Evolutionary conservation across 92 coral and sea anemone genomes (phyloP), one percentile per base, ranked within the genome.

Genomic region (Porites rus): DNA sequence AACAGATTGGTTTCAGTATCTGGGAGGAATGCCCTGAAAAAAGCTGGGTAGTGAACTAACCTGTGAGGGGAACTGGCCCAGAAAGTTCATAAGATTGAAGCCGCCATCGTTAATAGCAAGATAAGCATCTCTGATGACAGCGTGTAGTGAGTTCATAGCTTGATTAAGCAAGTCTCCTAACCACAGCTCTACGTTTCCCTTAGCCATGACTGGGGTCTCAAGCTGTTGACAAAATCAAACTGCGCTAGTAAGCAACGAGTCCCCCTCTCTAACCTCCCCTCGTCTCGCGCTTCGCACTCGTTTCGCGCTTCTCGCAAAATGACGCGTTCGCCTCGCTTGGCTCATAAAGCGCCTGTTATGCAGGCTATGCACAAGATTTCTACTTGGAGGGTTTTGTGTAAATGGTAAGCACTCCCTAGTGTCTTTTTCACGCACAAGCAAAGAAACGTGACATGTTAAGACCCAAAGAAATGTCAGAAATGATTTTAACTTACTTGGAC

Each of bases 161-260:
- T 91, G 93, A 78, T 93, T 92, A 54, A 94, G 81, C 60, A 94
- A 89, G 16, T 94, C 98, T 38, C 98, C 98, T 18, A 94, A 81
- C 98, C 98, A 94, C 81, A 94, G 2, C 50, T 94, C 98, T 69
- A 94, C 98, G 65, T 94, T 94, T 8, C 98, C 98, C 83, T 94
- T 94, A 17, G 98, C 98, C 91, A 93, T 92, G 67, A 94, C 98
- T 4, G 94, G 79, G 24, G 77, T 86, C 76, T 94, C 98, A 52
- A 94, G 93, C 98, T 94, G 86, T 65, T 28, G 59, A 74, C 19
- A 43, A n/a, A 54, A 14, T 2, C 1, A 58, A n/a, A 22, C 20
- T 21, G 11, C 3, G n/a, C 19, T 21, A 22, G 72, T 67, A 19
- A 67, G 6, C 13, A 67, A 10, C 31, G 31, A 28, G 31, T 1